phyloP scores from a whole-genome alignment of 1,140 invertebrate species.

The Dendroctonus ponderosae region DNA sequence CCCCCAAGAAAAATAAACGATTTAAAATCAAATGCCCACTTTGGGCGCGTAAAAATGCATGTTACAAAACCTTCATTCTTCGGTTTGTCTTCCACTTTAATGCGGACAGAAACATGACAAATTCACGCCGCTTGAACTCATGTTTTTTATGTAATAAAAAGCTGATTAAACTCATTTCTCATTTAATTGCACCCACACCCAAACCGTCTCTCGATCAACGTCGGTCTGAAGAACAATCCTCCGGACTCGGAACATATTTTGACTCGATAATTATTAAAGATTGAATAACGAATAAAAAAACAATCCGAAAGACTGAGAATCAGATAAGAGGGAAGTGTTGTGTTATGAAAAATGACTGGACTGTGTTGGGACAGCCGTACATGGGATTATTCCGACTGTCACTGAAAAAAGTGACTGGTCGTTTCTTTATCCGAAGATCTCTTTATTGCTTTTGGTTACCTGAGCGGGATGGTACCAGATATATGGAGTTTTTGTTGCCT shows the following conservation, averaged over 20 bases:
- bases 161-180: too few relatives aligned
- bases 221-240: too few relatives aligned
- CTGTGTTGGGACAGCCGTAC: conserved; percentile 14
- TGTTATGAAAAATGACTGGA: conserved; percentile 25
- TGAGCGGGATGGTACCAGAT: conserved; percentile 3
- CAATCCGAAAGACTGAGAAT: conserved; percentile 14
- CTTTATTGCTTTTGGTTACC: conserved; percentile 21
- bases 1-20: too few relatives aligned
- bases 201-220: too few relatives aligned
- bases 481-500: background rate
- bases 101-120: too few relatives aligned
- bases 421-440: conserved; percentile 22
- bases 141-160: too few relatives aligned
- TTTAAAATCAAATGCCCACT: too few relatives aligned
- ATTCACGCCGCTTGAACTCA: too few relatives aligned
- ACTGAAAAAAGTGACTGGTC: conserved; percentile 19
- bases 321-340: conserved; percentile 25
- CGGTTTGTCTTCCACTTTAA: too few relatives aligned
- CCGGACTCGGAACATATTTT: conserved; percentile 7
- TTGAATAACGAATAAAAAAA: conserved; percentile 16
- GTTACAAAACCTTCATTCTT: too few relatives aligned
- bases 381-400: conserved; percentile 23
- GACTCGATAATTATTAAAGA: conserved; percentile 21
- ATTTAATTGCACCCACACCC: too few relatives aligned
- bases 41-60: too few relatives aligned